Base-by-base conservation (phyloP, 2,888 invertebrate species). In the Machimus atricapillus region DNA sequence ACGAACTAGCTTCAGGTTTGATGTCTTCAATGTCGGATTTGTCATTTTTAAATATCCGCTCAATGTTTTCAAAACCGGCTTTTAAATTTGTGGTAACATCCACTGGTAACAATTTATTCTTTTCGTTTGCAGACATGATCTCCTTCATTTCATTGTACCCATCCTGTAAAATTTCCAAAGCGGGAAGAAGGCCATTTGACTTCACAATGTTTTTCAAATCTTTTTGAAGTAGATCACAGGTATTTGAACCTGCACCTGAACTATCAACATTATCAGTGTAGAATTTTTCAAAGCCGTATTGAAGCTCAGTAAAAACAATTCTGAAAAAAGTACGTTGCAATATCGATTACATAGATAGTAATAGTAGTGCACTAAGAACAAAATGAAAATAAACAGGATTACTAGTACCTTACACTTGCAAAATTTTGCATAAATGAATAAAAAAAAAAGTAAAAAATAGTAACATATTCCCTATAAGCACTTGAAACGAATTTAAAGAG, bases 61-160 rank as follows among this genome's bases (percentile, higher is more conserved):
- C 14, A 77, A 86, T 86, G 19, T 86, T 77, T 19, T 34, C 23
- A 4, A 78, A 31, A 3, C 56, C 19, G 0, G 0, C 6, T 27
- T 79, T 86, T 1, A 79, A 8, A 52, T n/a, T 23, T 16, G 56
- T 27, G 5, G 43, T 78, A 40, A 86, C n/a, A 27, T 37, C 76
- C 8, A n/a, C 43, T 27, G 31, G 27, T 2, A 12, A 8, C 9
- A 86, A 43, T 79, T 87, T 46, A 16, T 27, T 76, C 16, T 23
- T 46, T 23, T 37, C 76, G 4, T 73, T 87, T 87, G 66, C 66
- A 12, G 81, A 9, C 34, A 86, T 86, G 16, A 79, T 87, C 85
- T 85, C 85, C 37, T 88, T 89, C 87, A 88, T 89, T 85, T 89
- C 87, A 87, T 89, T 89, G 79, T 88, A 89, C 2, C 86, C 88